These are phyloP conservation scores for Diuraphis noxia DNA, from an alignment of 1,140 invertebrate species.

Conservation along the genomic window DNA sequence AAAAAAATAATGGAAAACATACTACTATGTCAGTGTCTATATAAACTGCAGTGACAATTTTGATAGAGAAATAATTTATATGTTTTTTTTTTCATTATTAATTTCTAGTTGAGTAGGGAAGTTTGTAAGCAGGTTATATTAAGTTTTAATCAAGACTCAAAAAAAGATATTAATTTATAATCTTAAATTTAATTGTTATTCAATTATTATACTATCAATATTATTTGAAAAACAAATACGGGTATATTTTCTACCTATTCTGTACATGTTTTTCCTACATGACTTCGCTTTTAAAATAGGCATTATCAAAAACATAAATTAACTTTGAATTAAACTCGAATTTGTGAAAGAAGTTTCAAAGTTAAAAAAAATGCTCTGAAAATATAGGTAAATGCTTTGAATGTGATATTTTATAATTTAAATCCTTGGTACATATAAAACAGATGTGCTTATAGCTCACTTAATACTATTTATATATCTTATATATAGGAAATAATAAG, in stretches of 20 bases:
- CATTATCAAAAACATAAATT: background rate
- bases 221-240: too few species aligned
- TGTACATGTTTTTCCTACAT: background rate
- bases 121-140: too few species aligned
- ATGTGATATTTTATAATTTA: background rate
- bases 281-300: background rate
- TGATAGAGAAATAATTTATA: background rate
- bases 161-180: background rate
- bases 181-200: background rate
- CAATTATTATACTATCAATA: too few species aligned
- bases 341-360: background rate
- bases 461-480: background rate
- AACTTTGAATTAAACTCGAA: background rate
- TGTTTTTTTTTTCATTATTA: background rate
- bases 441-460: background rate
- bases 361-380: background rate
- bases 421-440: background rate
- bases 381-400: background rate
- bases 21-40: background rate
- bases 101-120: background rate
- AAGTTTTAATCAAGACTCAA: background rate
- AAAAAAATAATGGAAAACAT: conserved; percentile 2
- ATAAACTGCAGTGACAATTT: background rate
- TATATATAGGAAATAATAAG: background rate
- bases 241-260: background rate